These are phyloP conservation scores for Paguma larvata DNA, from an alignment of 2,797 vertebrate species.

Conservation along the genomic window DNA sequence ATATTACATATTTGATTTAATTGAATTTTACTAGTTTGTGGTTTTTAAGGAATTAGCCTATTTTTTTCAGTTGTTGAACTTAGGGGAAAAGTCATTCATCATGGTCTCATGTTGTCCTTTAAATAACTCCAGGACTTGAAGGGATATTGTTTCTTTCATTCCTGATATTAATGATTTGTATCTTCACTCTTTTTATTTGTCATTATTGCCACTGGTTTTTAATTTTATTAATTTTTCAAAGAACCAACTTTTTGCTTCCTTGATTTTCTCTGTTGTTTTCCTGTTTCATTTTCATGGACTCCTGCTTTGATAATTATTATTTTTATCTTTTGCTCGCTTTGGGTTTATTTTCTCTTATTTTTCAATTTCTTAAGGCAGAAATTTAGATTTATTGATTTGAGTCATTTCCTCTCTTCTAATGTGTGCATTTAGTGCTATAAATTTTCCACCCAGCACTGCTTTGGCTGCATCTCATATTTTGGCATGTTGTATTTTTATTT, in stretches of 20 bases:
- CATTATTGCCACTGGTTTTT: neutral
- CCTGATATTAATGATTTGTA: neutral
- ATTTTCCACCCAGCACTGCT: neutral
- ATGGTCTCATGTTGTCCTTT: neutral
- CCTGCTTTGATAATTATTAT: neutral
- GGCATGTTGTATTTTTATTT: neutral
- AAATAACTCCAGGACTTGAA: neutral
- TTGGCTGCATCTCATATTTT: neutral
- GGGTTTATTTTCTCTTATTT: neutral
- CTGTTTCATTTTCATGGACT: neutral
- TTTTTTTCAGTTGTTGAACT: neutral
- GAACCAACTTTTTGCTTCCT: neutral
- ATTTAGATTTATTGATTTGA: neutral
- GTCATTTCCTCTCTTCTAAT: neutral
- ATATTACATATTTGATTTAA: neutral
- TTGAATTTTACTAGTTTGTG: neutral
- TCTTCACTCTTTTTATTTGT: neutral
- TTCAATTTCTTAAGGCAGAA: neutral
- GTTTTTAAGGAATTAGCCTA: neutral
- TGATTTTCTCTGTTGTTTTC: neutral
- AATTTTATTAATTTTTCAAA: neutral
- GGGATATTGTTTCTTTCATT: neutral
- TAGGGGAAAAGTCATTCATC: neutral
- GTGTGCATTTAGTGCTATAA: neutral
- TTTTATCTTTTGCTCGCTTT: neutral